Percentiles rank a stretch among this genome's conserved stretches.
These are phyloP conservation scores for Andrena camellia DNA, from an alignment of 2,888 invertebrate species.

Conservation along the genomic window DNA sequence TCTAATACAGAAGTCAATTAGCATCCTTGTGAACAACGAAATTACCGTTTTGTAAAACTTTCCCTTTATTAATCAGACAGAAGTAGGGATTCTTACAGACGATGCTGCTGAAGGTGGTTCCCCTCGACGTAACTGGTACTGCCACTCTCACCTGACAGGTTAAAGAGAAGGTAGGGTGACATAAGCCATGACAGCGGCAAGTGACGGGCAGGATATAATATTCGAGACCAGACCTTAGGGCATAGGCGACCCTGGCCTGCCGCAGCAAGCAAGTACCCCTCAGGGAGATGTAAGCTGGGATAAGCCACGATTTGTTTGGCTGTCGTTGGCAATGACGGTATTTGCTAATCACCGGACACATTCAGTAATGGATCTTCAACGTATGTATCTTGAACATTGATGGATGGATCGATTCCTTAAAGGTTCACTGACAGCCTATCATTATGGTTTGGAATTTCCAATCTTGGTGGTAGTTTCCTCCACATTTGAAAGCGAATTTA, in stretches of 20 bases:
- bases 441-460: conserved; percentile 18
- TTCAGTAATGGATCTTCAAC: conserved; percentile 80
- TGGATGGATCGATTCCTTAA: conserved; percentile 71
- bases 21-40: conserved; percentile 31
- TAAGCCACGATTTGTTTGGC: conserved; percentile 82
- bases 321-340: conserved; percentile 79
- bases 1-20: background rate
- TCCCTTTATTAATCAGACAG: conserved; percentile 36
- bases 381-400: conserved; percentile 63
- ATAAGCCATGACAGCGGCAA: conserved; percentile 73
- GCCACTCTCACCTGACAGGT: conserved; percentile 74
- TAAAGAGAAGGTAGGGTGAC: conserved; percentile 68
- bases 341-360: conserved; percentile 80
- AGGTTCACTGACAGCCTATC: conserved; percentile 44
- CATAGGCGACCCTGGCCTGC: conserved; percentile 56
- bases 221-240: conserved; percentile 67
- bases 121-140: conserved; percentile 48
- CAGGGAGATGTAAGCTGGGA: conserved; percentile 79
- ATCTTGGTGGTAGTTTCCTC: conserved; percentile 13
- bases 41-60: conserved; percentile 32
- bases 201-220: conserved; percentile 77
- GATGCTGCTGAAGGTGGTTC: conserved; percentile 46
- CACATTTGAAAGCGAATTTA: conserved; percentile 12
- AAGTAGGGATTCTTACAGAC: conserved; percentile 46
- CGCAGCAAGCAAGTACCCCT: conserved; percentile 69